Conservation (phyloP, 2,888 invertebrate species). For the Archips crataeganus region DNA sequence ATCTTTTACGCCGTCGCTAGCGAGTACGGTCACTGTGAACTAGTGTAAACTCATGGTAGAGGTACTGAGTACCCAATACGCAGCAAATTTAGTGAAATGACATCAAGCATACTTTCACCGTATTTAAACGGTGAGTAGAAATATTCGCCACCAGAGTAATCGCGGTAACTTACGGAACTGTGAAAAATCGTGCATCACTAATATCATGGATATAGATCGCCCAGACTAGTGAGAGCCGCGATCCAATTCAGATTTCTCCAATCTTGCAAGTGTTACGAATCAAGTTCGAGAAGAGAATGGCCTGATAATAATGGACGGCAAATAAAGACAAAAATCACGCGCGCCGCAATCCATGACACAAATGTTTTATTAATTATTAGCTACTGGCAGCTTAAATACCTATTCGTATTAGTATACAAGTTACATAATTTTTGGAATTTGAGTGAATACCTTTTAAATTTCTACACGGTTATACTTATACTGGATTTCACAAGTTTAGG, state of each 20-base stretch:
- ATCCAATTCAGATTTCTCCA: slow-evolving; percentile 49
- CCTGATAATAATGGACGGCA: slow-evolving; percentile 55
- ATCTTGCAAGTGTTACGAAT: slow-evolving; percentile 51
- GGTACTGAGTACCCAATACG: not conserved
- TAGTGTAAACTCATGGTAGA: no score
- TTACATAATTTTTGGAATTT: slow-evolving; percentile 53
- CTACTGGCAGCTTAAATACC: slow-evolving; percentile 31
- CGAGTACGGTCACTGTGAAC: no score
- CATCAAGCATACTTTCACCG: slow-evolving; percentile 62
- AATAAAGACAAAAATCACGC: slow-evolving; percentile 65
- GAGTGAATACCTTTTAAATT: no score
- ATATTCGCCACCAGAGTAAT: slow-evolving; percentile 57
- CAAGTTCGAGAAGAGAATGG: slow-evolving; percentile 50
- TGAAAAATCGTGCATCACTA: slow-evolving; percentile 69
- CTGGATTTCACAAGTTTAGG: no score
- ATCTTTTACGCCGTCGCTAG: no score
- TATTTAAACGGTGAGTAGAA: slow-evolving; percentile 50
- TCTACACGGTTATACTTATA: no score
- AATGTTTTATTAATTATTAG: slow-evolving; percentile 60
- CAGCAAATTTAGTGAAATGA: slow-evolving; percentile 51
- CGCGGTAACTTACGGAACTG: slow-evolving; percentile 59
- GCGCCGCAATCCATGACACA: slow-evolving; percentile 74
- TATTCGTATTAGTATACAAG: slow-evolving; percentile 50
- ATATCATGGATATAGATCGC: slow-evolving; percentile 57
- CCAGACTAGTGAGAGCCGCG: slow-evolving; percentile 55